Percentiles rank a stretch among this genome's conserved stretches.
Evolutionary conservation across 2,888 invertebrate species (phyloP).

Genomic region (Ptychoptera contaminata): DNA sequence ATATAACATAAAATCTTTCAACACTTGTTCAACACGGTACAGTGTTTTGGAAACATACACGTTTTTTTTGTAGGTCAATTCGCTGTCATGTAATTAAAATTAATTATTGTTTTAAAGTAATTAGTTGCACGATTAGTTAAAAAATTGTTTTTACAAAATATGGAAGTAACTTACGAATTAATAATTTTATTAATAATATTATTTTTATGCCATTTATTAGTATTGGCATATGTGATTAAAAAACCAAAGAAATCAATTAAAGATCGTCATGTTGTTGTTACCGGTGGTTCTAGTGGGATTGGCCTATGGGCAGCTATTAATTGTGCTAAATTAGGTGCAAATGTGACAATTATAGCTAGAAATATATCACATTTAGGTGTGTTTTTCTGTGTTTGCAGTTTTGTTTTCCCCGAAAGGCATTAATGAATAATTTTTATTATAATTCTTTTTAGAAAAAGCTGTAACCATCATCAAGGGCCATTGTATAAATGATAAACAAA

Average conservation of each 20-base stretch:
- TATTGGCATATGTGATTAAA: constrained; percentile 21
- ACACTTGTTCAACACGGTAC: too few relatives aligned
- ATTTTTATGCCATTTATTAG: constrained; percentile 14
- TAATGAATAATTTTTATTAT: too few relatives aligned
- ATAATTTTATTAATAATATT: too few relatives aligned
- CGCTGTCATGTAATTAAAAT: too few relatives aligned
- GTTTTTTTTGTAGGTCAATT: too few relatives aligned
- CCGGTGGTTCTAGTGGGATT: constrained; percentile 93
- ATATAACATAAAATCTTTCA: too few relatives aligned
- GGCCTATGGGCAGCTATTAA: constrained; percentile 70
- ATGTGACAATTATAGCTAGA: constrained; percentile 83
- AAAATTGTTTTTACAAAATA: too few relatives aligned
- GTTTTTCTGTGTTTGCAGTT: constrained; percentile 12
- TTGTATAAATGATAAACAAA: constrained; percentile 35
- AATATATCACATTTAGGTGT: constrained; percentile 50
- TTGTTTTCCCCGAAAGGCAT: too few relatives aligned
- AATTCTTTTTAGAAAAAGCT: constrained; percentile 35
- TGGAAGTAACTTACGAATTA: too few relatives aligned
- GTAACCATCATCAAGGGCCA: constrained; percentile 39
- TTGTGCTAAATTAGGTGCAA: constrained; percentile 64
- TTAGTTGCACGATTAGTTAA: too few relatives aligned
- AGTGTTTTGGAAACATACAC: too few relatives aligned
- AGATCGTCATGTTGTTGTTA: constrained; percentile 53
- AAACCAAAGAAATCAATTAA: constrained; percentile 20
- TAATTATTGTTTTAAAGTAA: too few relatives aligned